A percentile compares a stretch with the other conserved stretches of the same genome.
phyloP scores from a whole-genome alignment of 1,140 invertebrate species.

The Kradibia gibbosae region DNA sequence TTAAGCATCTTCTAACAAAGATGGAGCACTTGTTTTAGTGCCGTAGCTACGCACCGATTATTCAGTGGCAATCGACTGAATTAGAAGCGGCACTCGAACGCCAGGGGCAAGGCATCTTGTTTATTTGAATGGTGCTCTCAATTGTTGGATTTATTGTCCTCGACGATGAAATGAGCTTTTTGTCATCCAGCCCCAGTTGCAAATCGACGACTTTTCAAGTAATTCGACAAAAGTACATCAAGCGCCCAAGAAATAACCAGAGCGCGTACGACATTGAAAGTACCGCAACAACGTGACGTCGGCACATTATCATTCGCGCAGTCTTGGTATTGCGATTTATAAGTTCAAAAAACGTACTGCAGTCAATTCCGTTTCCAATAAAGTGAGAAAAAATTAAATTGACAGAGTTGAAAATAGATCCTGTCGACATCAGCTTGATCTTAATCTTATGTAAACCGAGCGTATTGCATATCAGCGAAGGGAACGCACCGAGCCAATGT shows the following conservation, averaged over 20 bases:
- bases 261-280: not conserved
- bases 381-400: not conserved
- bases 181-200: not conserved
- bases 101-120: not conserved
- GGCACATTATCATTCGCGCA: constrained; percentile 6
- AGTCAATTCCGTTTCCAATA: not conserved
- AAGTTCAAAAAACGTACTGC: not conserved
- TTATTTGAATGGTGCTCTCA: not conserved
- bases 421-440: too few species aligned
- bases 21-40: not conserved
- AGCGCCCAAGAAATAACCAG: not conserved
- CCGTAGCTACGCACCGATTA: not conserved
- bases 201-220: not conserved
- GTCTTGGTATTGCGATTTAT: not conserved
- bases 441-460: too few species aligned
- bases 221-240: not conserved
- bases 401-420: too few species aligned
- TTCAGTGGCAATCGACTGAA: not conserved
- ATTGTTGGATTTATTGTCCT: not conserved
- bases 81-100: not conserved
- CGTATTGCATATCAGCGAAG: too few species aligned
- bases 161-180: too few species aligned
- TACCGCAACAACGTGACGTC: not conserved
- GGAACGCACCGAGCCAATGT: too few species aligned
- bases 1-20: not conserved